Evolutionary conservation across 2,797 vertebrate genomes (phyloP).

Genomic region (Acanthis flammea): DNA sequence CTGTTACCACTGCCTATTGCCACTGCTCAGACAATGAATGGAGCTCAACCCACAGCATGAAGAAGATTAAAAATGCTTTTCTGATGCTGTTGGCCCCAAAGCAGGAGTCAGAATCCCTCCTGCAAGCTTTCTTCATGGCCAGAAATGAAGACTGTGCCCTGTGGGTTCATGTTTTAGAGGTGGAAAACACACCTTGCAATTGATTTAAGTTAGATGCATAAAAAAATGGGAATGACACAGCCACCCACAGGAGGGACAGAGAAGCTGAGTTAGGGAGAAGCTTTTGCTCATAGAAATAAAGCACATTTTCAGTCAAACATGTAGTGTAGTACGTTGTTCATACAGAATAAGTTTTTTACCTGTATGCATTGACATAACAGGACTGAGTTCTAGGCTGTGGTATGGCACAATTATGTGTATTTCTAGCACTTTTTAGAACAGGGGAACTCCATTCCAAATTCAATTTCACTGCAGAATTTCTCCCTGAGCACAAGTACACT

Average conservation of each 20-base stretch:
- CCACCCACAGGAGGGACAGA: not conserved
- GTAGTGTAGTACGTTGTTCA: not conserved
- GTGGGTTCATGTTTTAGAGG: not conserved
- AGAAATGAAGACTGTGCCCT: not conserved
- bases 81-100: not conserved
- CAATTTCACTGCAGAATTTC: not conserved
- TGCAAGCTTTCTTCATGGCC: not conserved
- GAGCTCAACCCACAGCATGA: not conserved
- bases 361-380: not conserved
- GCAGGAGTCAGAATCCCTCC: not conserved
- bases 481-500: not conserved
- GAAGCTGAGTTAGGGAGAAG: not conserved
- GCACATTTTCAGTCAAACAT: not conserved
- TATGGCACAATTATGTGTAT: not conserved
- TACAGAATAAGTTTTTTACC: not conserved
- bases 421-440: not conserved
- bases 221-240: not conserved
- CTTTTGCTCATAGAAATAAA: not conserved
- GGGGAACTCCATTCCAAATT: not conserved
- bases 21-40: not conserved
- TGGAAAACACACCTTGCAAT: not conserved
- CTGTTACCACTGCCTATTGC: not conserved
- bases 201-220: not conserved
- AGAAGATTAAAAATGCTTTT: not conserved
- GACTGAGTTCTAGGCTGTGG: not conserved